Conservation (phyloP, 2,797 vertebrate species). For the Holocentrus rufus region DNA sequence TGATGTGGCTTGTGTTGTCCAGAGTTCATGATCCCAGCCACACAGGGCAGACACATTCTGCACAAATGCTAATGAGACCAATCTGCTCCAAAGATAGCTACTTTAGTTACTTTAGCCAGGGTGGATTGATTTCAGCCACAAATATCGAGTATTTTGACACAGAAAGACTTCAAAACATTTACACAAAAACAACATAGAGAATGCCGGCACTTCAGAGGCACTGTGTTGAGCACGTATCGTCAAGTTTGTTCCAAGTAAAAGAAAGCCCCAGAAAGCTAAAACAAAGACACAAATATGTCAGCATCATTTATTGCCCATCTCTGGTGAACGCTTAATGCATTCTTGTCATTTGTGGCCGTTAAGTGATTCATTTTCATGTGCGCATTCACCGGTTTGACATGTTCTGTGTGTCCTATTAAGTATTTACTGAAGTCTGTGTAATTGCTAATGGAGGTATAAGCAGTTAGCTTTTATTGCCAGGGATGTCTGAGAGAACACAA, state of each 20-base stretch:
- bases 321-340: background rate
- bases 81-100: slow-evolving; percentile 5
- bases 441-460: slow-evolving; percentile 45
- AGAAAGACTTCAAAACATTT: slow-evolving; percentile 30
- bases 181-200: slow-evolving; percentile 5
- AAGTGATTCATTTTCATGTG: slow-evolving; percentile 20
- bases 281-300: background rate
- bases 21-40: slow-evolving; percentile 35
- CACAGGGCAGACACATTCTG: background rate
- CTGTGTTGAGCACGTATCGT: background rate
- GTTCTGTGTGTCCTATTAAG: slow-evolving; percentile 51
- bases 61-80: background rate
- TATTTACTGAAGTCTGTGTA: slow-evolving; percentile 56
- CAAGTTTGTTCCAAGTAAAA: background rate
- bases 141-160: slow-evolving; percentile 2
- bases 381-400: slow-evolving; percentile 9
- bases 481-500: slow-evolving; percentile 47
- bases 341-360: slow-evolving; percentile 8
- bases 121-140: slow-evolving; percentile 7
- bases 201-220: background rate
- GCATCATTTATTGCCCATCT: background rate
- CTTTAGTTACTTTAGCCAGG: background rate
- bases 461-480: slow-evolving; percentile 70
- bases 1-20: slow-evolving; percentile 46
- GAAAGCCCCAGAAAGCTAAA: background rate